Conservation (phyloP, 2,797 vertebrate genomes). For the Peromyscus aztecus region DNA sequence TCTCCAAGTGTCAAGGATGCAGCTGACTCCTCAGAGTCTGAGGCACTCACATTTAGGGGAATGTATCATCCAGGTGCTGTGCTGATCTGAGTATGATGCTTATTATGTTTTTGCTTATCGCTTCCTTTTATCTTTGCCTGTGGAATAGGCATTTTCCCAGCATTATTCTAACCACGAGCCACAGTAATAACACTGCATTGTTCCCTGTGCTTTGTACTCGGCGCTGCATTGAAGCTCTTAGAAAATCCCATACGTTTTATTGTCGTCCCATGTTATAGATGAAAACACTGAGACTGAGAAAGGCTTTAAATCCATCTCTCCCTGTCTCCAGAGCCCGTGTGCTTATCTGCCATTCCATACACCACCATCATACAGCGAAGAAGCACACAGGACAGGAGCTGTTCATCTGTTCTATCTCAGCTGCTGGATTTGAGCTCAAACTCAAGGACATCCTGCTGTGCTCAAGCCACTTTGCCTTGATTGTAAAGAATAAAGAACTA, state of each 20-base stretch:
- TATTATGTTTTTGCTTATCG: neutral
- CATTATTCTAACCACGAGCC: neutral
- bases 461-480: neutral
- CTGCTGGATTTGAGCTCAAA: neutral
- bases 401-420: neutral
- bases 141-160: neutral
- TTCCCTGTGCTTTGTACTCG: neutral
- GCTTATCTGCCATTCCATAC: neutral
- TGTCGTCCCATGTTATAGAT: neutral
- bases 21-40: neutral
- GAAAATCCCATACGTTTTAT: neutral
- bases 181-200: neutral
- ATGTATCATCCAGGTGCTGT: neutral
- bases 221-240: neutral
- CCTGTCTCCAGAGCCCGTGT: neutral
- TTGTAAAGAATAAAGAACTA: neutral
- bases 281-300: neutral
- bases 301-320: neutral
- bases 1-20: neutral
- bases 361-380: neutral
- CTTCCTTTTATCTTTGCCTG: neutral
- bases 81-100: neutral
- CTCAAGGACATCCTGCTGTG: neutral
- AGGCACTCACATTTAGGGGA: neutral
- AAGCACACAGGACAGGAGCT: neutral